These are phyloP conservation scores for Silurus meridionalis DNA, from an alignment of 2,113 vertebrate genomes.

Conservation along the genomic window DNA sequence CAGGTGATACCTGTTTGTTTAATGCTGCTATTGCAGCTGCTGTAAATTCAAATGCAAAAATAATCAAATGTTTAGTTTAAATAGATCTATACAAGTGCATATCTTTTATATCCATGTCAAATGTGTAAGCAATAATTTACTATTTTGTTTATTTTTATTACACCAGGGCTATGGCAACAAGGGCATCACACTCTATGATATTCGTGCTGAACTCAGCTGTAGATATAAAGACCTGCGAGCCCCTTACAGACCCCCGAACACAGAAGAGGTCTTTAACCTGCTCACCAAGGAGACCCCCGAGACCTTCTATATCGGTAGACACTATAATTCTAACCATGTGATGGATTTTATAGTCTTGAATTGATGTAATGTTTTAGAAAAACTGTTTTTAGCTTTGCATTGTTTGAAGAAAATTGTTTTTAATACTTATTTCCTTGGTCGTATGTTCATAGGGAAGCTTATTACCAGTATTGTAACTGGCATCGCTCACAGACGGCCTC, in stretches of 20 bases:
- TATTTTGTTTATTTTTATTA: background rate
- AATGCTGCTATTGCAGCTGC: background rate
- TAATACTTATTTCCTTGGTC: background rate
- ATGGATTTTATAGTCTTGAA: background rate
- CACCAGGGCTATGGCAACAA: slow-evolving; percentile 97
- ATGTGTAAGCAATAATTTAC: background rate
- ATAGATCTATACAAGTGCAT: background rate
- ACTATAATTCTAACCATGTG: background rate
- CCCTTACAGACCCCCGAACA: slow-evolving; percentile 89
- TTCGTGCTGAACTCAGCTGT: slow-evolving; percentile 96
- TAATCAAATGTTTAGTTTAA: background rate
- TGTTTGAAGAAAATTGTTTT: background rate
- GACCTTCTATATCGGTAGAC: slow-evolving; percentile 94
- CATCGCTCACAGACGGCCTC: slow-evolving; percentile 93
- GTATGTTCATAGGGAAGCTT: slow-evolving; percentile 82
- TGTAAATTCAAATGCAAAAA: background rate
- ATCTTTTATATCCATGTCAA: background rate
- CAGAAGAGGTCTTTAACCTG: slow-evolving; percentile 96
- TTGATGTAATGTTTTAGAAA: background rate
- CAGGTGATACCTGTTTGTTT: background rate
- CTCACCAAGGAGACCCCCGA: slow-evolving; percentile 98
- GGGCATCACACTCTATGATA: slow-evolving; percentile 96
- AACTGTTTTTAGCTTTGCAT: background rate
- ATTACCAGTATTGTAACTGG: slow-evolving; percentile 94
- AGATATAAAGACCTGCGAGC: slow-evolving; percentile 96